Base-by-base conservation (phyloP, 2,888 invertebrate species). In the Aphidoletes aphidimyza region DNA sequence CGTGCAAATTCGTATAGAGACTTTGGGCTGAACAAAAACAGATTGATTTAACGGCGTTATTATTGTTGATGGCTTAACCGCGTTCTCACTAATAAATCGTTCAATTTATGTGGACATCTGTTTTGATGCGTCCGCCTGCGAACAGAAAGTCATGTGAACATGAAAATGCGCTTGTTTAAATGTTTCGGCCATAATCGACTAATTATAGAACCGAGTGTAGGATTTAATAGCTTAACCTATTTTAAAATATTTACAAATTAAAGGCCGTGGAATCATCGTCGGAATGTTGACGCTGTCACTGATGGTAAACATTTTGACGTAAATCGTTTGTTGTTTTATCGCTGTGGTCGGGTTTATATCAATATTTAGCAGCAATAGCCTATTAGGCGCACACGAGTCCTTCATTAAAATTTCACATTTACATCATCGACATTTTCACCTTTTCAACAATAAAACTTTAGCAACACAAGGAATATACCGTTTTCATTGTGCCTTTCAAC, bases 91-190 rank as follows among this genome's bases (percentile, higher is more conserved):
- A 81, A 81, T 81, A 81, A 81, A 81, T 81, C 81, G 81, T 81
- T 81, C 81, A 81, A 81, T 81, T 81, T 81, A 81, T 81, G 81
- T 81, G 81, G 81, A 81, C 81, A 81, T 81, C 81, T 81, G 81
- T 81, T 81, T 81, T 81, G 22, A 81, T 81, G 37, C 0, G 81
- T 47, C 47, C 36, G 37, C 37, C 37, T 78, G 9, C 17, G 36
- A 17, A 54, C 37, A n/a, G 30, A 69, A 17, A 69, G 34, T 69
- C 69, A 81, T 37, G 37, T 81, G 81, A 81, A 81, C 37, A 37
- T 37, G 22, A 36, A 81, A 8, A 37, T 22, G n/a, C 69, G 6
- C 81, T 8, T 78, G 78, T 81, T 81, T 3, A 11, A 22, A n/a
- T n/a, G 36, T 78, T 34, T 34, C 36, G 36, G 81, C 37, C 37